Evolutionary conservation across 2,797 vertebrate genomes (phyloP).

Genomic region (Heteromormyrus szaboi): DNA sequence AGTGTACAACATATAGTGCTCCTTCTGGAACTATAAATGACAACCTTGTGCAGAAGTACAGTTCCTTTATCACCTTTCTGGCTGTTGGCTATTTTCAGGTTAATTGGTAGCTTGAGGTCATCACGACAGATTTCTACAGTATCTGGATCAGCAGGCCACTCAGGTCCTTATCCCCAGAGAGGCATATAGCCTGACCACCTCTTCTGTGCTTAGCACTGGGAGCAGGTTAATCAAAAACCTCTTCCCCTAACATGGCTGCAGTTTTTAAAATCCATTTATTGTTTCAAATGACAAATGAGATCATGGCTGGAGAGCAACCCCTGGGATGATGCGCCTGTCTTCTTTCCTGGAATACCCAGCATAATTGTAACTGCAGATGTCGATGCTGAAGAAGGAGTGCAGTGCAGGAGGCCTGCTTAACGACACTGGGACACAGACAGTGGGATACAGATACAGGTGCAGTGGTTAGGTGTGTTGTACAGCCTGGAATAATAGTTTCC

Average conservation of each 20-base stretch:
- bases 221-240: not conserved
- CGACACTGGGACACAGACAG: not conserved
- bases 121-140: not conserved
- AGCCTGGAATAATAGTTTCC: not conserved
- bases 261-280: constrained; percentile 31
- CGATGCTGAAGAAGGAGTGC: constrained; percentile 22
- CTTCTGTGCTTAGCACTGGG: not conserved
- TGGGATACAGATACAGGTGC: not conserved
- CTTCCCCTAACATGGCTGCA: constrained; percentile 6
- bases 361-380: constrained; percentile 31
- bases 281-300: constrained; percentile 30
- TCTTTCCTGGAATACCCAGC: constrained; percentile 14
- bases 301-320: constrained; percentile 15
- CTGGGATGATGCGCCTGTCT: constrained; percentile 19
- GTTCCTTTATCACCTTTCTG: not conserved
- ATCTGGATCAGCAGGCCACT: not conserved
- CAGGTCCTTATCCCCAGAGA: not conserved
- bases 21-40: not conserved
- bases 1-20: not conserved
- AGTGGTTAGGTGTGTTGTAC: constrained; percentile 16
- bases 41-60: constrained; percentile 7
- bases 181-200: not conserved
- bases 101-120: constrained; percentile 17
- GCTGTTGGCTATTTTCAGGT: constrained; percentile 29
- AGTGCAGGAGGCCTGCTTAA: not conserved